Conservation (phyloP, 92 coral and sea anemone genomes). For the Blastomussa wellsi region DNA sequence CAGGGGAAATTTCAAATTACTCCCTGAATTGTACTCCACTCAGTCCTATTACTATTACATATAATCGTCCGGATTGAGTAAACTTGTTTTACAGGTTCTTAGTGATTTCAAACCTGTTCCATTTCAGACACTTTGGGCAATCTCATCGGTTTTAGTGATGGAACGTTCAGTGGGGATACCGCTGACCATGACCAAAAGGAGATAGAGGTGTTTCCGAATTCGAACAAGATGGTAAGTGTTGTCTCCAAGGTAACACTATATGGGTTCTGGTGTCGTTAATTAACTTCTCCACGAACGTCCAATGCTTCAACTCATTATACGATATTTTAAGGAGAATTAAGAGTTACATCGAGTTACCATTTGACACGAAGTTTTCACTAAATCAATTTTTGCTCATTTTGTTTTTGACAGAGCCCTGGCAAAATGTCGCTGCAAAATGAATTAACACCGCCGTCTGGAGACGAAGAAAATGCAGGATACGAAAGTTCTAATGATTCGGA, state of each 20-base stretch:
- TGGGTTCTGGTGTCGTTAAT: background rate
- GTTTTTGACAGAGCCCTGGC: background rate
- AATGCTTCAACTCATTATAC: background rate
- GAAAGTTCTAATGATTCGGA: conserved; percentile 34
- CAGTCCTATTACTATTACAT: no score
- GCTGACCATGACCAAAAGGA: background rate
- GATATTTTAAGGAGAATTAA: background rate
- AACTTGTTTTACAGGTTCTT: background rate
- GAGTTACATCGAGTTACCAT: background rate
- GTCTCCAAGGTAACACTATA: background rate
- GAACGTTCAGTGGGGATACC: conserved; percentile 24
- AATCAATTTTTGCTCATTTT: background rate
- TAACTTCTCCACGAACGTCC: no score
- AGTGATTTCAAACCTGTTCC: background rate
- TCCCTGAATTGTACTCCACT: no score
- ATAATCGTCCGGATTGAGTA: background rate
- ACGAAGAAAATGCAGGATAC: conserved; percentile 36
- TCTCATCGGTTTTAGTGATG: conserved; percentile 59
- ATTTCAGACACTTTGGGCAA: conserved; percentile 53
- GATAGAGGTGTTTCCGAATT: background rate
- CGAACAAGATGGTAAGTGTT: background rate
- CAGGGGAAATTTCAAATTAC: no score
- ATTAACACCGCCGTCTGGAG: background rate
- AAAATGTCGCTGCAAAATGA: background rate
- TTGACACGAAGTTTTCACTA: background rate